phyloP scores from a whole-genome alignment of 1,140 invertebrate species.

The Geopemphigus sp. region DNA sequence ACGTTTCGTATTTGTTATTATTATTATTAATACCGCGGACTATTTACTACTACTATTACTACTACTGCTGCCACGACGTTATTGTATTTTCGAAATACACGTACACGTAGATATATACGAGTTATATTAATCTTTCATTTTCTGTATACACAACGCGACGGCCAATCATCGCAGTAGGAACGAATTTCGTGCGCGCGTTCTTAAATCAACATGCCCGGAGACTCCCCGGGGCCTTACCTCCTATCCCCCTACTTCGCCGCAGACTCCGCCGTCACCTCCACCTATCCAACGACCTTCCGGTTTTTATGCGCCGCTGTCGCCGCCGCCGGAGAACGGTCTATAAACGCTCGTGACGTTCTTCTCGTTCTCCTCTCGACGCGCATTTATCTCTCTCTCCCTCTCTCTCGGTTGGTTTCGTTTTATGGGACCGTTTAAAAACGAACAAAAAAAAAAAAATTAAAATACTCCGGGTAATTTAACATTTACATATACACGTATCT shows the following conservation, averaged over 20 bases:
- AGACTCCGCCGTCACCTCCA: background rate
- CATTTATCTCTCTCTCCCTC: background rate
- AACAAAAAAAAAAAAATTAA: constrained; percentile 12
- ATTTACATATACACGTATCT: background rate
- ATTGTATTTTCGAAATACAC: constrained; percentile 22
- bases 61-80: background rate
- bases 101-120: background rate
- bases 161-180: constrained; percentile 47
- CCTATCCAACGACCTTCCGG: constrained; percentile 6
- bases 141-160: constrained; percentile 1
- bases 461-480: constrained; percentile 22
- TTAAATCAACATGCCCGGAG: constrained; percentile 47
- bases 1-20: no score
- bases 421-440: constrained; percentile 32
- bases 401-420: constrained; percentile 17
- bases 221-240: constrained; percentile 40
- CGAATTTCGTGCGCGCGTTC: constrained; percentile 46
- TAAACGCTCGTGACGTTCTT: constrained; percentile 44
- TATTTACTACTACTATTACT: background rate
- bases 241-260: background rate
- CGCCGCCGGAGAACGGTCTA: background rate
- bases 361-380: background rate
- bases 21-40: no score
- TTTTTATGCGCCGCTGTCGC: background rate
- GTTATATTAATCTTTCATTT: constrained; percentile 25